Base-by-base conservation (phyloP, 2,113 vertebrate species). In the Ptilonorhynchus violaceus region DNA sequence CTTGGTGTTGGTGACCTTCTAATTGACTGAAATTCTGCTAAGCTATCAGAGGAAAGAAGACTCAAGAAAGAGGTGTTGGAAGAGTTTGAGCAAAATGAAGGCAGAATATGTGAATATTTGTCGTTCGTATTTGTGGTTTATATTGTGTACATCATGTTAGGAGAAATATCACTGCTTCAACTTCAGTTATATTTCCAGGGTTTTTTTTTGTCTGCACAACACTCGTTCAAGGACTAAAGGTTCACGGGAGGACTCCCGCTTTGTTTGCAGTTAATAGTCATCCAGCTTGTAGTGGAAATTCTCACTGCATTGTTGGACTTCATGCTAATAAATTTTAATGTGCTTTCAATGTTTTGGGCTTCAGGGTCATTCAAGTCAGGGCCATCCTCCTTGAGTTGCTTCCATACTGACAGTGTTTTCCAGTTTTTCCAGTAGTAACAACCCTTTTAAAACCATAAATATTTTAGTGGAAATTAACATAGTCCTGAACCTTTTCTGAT, bases 221-320 rank as follows among this genome's bases (percentile, higher is more conserved):
- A 17, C 24, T 81, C 1, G 4, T 55, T 94, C 74, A 93, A 81
- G 76, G 89, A 74, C 83, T 95, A 74, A 75, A 86, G 56, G 68
- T 87, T 87, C 10, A 9, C 3, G 0, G 39, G 74, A 96, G 47
- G 47, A 59, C 72, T 96, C 55, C 13, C 86, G 59, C 79, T 91
- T 92, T 95, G 67, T 88, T 93, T 88, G 42, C 88, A 77, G 37
- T 74, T 92, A 92, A 69, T 83, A 88, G 59, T 62, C 72, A 39
- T 66, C 20, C 55, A 74, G 31, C 16, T 93, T 88, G 30, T 37
- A 91, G 76, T 81, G 88, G 76, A 93, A 89, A 72, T 91, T 88
- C 42, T 70, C 39, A 15, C 59, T 83, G 85, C 33, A 22, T 84
- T 89, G 52, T 89, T 91, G 35, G 30, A 39, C 52, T 91, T 89